Evolutionary conservation across 2,113 vertebrate genomes (phyloP).

Genomic region (Bucco capensis): DNA sequence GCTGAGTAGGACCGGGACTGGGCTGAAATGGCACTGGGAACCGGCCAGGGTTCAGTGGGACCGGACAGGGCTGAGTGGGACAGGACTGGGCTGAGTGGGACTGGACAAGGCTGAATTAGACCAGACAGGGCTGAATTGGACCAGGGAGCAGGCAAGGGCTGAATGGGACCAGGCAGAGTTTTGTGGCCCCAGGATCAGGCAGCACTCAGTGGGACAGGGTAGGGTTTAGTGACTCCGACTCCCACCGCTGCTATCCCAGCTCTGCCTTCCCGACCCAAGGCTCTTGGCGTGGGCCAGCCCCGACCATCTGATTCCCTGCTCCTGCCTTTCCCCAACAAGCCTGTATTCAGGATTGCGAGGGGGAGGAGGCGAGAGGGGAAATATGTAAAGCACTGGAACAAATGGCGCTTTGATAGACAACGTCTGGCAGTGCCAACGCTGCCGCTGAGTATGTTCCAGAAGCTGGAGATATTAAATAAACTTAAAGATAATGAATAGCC

Average conservation of each 20-base stretch:
- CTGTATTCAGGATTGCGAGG: not conserved
- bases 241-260: no score
- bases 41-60: not conserved
- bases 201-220: not conserved
- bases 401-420: conserved; percentile 59
- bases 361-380: not conserved
- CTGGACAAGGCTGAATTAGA: no score
- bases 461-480: conserved; percentile 74
- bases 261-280: not conserved
- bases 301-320: not conserved
- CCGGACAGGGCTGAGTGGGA: no score
- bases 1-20: not conserved
- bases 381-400: conserved; percentile 50
- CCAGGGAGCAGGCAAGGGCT: no score
- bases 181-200: not conserved
- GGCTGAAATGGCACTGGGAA: no score
- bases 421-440: conserved; percentile 57
- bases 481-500: conserved; percentile 68
- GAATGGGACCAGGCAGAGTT: not conserved
- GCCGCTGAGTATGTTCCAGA: conserved; percentile 57
- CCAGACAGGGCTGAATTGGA: no score
- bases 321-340: not conserved
- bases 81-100: not conserved
- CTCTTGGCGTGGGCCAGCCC: not conserved
- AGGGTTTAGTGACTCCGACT: not conserved